These are phyloP conservation scores for Aspidapion aeneum DNA, from an alignment of 2,888 invertebrate genomes.

Conservation along the genomic window DNA sequence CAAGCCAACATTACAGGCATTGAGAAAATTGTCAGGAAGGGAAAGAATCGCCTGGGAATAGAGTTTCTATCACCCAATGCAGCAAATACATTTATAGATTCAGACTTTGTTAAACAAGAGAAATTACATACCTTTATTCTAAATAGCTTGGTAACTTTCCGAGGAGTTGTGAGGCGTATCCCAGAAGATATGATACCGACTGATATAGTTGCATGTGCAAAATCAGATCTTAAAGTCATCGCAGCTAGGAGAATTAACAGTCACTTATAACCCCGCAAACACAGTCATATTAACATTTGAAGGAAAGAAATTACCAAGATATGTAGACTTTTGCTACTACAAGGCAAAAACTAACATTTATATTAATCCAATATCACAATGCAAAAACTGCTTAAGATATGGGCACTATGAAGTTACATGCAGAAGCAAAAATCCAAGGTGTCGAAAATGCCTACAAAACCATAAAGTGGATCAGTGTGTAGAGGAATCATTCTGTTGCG, in stretches of 20 bases:
- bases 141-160: neutral
- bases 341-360: neutral
- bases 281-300: neutral
- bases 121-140: neutral
- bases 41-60: neutral
- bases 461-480: neutral
- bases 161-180: neutral
- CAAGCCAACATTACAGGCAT: neutral
- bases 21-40: neutral
- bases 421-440: neutral
- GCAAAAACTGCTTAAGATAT: slow-evolving; percentile 1
- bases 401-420: neutral
- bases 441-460: neutral
- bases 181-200: neutral
- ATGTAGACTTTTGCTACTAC: neutral
- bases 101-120: neutral
- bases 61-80: neutral
- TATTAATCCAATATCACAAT: neutral
- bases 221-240: neutral
- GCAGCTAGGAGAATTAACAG: neutral
- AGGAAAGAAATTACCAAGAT: neutral
- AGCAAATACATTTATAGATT: neutral
- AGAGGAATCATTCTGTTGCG: neutral
- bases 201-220: neutral
- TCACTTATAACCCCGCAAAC: neutral